A percentile compares a stretch with the other conserved stretches of the same genome.
phyloP scores from a whole-genome alignment of 1,140 invertebrate genomes.

The Ips nitidus region DNA sequence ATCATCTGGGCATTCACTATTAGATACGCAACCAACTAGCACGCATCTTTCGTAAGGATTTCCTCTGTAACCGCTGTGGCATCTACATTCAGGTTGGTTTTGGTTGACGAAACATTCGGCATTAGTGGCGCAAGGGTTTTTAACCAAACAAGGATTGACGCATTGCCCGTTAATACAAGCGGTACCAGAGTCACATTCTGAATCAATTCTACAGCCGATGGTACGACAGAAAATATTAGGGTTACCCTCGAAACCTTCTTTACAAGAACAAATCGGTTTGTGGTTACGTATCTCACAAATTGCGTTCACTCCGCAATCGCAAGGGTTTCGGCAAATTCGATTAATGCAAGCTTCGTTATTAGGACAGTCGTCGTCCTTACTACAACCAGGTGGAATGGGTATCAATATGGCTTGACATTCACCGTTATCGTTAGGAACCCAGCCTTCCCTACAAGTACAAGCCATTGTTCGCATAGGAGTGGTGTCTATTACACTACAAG shows the following conservation, averaged over 20 bases:
- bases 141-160: constrained; percentile 77
- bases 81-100: constrained; percentile 77
- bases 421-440: constrained; percentile 74
- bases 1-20: constrained; percentile 84
- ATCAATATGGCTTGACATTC: constrained; percentile 73
- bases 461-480: constrained; percentile 81
- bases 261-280: constrained; percentile 81
- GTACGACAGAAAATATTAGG: constrained; percentile 76
- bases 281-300: constrained; percentile 81
- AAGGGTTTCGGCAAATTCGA: constrained; percentile 81
- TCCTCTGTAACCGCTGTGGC: constrained; percentile 76
- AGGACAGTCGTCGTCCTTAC: constrained; percentile 74
- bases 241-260: constrained; percentile 80
- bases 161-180: constrained; percentile 84
- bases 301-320: constrained; percentile 83
- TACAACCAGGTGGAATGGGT: constrained; percentile 70
- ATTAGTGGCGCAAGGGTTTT: constrained; percentile 79
- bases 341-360: constrained; percentile 80
- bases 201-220: constrained; percentile 75
- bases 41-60: constrained; percentile 76
- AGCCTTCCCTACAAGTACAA: constrained; percentile 81
- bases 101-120: constrained; percentile 79
- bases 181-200: constrained; percentile 77
- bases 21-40: constrained; percentile 82
- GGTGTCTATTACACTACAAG: constrained; percentile 78